Evolutionary conservation across 2,797 vertebrate genomes (phyloP).

Genomic region (Takifugu rubripes): DNA sequence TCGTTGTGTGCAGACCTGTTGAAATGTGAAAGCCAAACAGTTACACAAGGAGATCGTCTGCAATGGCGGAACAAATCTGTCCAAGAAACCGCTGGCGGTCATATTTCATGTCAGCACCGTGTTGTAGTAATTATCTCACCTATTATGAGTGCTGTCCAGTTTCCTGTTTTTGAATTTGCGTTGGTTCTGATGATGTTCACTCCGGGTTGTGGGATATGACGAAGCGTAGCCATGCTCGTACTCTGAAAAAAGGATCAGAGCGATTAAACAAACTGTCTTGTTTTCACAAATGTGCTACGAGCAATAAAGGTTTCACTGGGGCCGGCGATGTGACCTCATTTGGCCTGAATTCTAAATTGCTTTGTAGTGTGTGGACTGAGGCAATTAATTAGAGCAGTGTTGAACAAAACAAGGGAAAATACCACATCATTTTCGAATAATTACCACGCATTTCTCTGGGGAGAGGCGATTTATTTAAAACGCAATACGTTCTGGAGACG

Average conservation of each 20-base stretch:
- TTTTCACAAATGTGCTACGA: slow-evolving; percentile 5
- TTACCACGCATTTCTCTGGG: neutral
- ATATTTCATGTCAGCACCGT: neutral
- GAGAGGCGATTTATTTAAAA: neutral
- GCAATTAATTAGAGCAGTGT: neutral
- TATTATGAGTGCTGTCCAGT: slow-evolving; percentile 80
- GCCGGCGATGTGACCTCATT: slow-evolving; percentile 9
- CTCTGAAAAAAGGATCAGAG: slow-evolving; percentile 70
- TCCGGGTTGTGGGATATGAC: slow-evolving; percentile 79
- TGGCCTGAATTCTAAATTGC: slow-evolving; percentile 2
- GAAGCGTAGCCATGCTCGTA: slow-evolving; percentile 95
- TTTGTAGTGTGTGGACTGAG: neutral
- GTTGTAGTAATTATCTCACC: slow-evolving; percentile 35
- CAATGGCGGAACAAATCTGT: neutral
- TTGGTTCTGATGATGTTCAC: slow-evolving; percentile 81
- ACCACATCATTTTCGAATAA: neutral
- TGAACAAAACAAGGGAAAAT: neutral
- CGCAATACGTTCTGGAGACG: neutral
- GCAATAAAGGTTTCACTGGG: neutral
- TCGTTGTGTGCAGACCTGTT: slow-evolving; percentile 93
- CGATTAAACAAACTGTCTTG: slow-evolving; percentile 12
- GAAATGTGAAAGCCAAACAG: slow-evolving; percentile 34
- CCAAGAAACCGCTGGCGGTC: neutral
- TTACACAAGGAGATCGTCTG: slow-evolving; percentile 3
- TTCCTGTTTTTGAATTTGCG: slow-evolving; percentile 79